Evolutionary conservation across 2,797 vertebrate genomes (phyloP).

Genomic region (Ispidina picta): DNA sequence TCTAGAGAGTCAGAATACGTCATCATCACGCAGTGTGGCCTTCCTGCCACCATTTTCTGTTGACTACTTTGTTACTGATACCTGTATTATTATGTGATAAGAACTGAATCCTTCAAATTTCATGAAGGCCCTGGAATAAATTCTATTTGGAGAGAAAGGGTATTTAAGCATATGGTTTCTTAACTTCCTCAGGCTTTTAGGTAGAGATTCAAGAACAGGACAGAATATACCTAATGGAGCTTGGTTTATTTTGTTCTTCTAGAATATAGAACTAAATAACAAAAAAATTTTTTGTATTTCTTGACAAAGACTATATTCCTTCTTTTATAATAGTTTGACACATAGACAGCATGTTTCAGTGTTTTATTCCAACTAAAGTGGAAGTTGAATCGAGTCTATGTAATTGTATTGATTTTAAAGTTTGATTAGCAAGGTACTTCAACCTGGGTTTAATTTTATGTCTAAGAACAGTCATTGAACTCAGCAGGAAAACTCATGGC

Average conservation of each 20-base stretch:
- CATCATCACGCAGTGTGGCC: neutral
- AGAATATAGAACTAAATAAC: constrained; percentile 12
- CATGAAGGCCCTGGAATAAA: constrained; percentile 46
- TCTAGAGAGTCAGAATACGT: constrained; percentile 21
- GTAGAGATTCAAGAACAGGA: constrained; percentile 12
- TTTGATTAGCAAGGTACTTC: constrained; percentile 4
- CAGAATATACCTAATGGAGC: neutral
- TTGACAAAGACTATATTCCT: neutral
- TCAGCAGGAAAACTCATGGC: neutral
- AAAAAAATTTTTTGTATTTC: neutral
- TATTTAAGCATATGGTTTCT: neutral
- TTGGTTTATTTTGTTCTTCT: constrained; percentile 17
- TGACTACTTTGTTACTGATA: constrained; percentile 53
- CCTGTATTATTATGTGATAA: constrained; percentile 38
- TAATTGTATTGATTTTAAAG: neutral
- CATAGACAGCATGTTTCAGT: neutral
- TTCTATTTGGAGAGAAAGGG: constrained; percentile 21
- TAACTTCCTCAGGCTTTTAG: constrained; percentile 17
- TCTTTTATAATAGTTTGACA: neutral
- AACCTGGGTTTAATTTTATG: constrained; percentile 11
- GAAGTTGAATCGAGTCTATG: neutral
- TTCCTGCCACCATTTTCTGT: constrained; percentile 3
- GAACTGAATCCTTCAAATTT: constrained; percentile 16
- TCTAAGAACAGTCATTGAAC: neutral
- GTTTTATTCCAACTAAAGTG: neutral